Evolutionary conservation across 2,888 invertebrate species (phyloP), one percentile per base, ranked within the genome.

Genomic region (Agrotis exclamationis): DNA sequence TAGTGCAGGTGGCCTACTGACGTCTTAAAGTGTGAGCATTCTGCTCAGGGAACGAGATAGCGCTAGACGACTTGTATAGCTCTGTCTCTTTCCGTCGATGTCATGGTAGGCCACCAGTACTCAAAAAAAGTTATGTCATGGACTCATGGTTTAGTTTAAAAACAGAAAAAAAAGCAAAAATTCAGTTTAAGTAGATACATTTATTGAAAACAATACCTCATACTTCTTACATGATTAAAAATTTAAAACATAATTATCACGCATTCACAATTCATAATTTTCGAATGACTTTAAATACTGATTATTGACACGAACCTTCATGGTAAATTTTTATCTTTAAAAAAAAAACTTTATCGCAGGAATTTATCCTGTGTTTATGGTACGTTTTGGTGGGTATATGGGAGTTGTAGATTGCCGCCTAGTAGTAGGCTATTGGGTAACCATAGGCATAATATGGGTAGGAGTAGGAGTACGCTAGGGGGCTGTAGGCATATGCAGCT

Each of bases 361-460:
- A 33, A 33, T 33, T 33, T 39, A 1, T 11, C 39, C 39, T 57
- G 51, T 48, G 48, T 33, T n/a, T 59, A 28, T 59, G 22, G 56
- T n/a, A n/a, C 24, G 54, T n/a, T 70, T 74, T 75, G 73, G 75
- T 79, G 47, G 63, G 48, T 50, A 62, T 1, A 62, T 1, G 18
- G 16, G 33, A 47, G 33, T 24, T 47, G 14, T 24, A 13, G 4
- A 47, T 11, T 20, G 16, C 20, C 47, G 64, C 65, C 82, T 92
- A 93, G 74, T 92, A 92, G 75, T 94, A 95, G 2, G 91, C 89
- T 59, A 91, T 86, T 0, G 96, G 95, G 79, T 96, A 84, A 28
- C 76, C n/a, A 53, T 85, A 96, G 0, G 93, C 87, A 76, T 95
- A 96, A 0, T 95, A 95, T 20, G 94, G 92, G 82, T 95, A 95